Evolutionary conservation across 1,140 invertebrate genomes (phyloP).

Genomic region (Halictus rubicundus): DNA sequence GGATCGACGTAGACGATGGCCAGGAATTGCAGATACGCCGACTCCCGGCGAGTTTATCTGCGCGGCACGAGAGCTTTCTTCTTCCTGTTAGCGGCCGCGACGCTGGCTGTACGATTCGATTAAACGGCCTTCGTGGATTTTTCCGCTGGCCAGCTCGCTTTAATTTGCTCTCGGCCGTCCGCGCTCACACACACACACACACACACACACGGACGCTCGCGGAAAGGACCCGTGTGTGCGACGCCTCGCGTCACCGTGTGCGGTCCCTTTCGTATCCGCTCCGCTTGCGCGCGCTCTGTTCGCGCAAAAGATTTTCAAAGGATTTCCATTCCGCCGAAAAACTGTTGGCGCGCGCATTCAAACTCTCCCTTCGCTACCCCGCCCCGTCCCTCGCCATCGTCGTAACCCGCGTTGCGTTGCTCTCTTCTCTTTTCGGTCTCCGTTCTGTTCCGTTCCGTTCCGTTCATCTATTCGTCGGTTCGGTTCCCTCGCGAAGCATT

Average conservation of each 20-base stretch:
- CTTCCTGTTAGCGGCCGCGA: constrained; percentile 33
- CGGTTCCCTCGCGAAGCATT: background rate
- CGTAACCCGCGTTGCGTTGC: background rate
- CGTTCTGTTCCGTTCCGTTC: background rate
- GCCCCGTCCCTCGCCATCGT: background rate
- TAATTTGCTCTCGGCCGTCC: constrained; percentile 4
- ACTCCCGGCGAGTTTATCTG: constrained; percentile 27
- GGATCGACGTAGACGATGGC: constrained; percentile 26
- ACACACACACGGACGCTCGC: background rate
- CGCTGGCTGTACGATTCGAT: constrained; percentile 24
- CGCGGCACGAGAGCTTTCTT: constrained; percentile 39
- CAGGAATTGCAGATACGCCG: constrained; percentile 30
- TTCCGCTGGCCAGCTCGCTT: constrained; percentile 11
- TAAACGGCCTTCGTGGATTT: constrained; percentile 43
- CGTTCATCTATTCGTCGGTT: background rate
- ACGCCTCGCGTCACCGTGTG: background rate
- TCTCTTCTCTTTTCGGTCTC: background rate
- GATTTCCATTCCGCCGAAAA: constrained; percentile 32
- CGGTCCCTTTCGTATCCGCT: background rate
- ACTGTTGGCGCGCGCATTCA: constrained; percentile 14
- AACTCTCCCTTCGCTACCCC: background rate
- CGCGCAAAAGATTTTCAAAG: constrained; percentile 18
- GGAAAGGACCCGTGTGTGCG: background rate
- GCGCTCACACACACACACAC: background rate
- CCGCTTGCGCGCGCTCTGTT: background rate